Base-by-base conservation (phyloP, 1,140 invertebrate genomes). In the Platorchestia sp. region DNA sequence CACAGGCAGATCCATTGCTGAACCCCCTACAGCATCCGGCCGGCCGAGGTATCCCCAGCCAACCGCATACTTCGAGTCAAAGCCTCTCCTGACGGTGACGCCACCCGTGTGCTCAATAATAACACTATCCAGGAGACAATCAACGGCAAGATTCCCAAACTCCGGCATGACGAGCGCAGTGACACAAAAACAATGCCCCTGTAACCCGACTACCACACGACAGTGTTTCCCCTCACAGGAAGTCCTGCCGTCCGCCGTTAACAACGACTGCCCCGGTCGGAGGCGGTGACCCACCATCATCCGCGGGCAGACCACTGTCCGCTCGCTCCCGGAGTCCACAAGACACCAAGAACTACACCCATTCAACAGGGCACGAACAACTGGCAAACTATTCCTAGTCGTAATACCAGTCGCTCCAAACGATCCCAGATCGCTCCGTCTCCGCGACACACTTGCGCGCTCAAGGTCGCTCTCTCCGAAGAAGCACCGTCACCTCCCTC, bases 171-270 rank as follows among this genome's bases (percentile, higher is more conserved):
- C n/a, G n/a, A n/a, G n/a, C n/a, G n/a, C n/a, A n/a, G n/a, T n/a
- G n/a, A n/a, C n/a, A n/a, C 86, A 40, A 87, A 87, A 87, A 87
- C 86, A 87, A 36, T 87, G 86, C 7, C 86, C 36, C 41, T 87
- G 86, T 40, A 87, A 7, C 86, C 86, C 86, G 41, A 87, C 36
- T 5, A 42, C 86, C 36, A 87, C 86, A 87, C 41, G 86, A 87
- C 36, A 87, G 86, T 40, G 41, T 36, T 87, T 87, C 86, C 36
- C 36, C 86, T 87, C 86, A 87, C 41, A 36, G 86, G 36, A 14
- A 42, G 86, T 87, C 86, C 86, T 87, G 7, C 86, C 86, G 41
- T 87, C 86, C 36, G 86, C 86, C 86, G 86, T 87, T 87, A 87
- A 14, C 86, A 87, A 87, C 86, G 7, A 36, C 86, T 42, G 86